phyloP scores from a whole-genome alignment of 2,113 vertebrate genomes.

The Peromyscus leucopus region DNA sequence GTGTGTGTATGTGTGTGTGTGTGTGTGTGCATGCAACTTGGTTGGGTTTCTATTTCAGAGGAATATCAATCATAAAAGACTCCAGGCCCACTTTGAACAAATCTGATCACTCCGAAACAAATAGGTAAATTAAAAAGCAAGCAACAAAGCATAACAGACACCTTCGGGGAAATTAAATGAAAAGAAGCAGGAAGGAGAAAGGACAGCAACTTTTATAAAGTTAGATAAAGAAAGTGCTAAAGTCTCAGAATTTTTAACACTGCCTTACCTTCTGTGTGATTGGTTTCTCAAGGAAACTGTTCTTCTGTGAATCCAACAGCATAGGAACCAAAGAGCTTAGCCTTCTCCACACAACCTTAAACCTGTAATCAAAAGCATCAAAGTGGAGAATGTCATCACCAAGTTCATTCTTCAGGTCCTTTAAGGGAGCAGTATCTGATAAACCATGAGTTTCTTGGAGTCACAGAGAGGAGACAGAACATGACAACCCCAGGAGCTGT shows the following conservation, averaged over 20 bases:
- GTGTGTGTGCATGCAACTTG: not conserved
- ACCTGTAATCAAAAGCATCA: not conserved
- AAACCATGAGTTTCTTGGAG: not conserved
- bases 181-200: conserved; percentile 26
- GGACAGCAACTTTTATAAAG: not conserved
- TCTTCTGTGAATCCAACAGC: not conserved
- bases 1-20: not conserved
- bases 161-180: conserved; percentile 37
- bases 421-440: not conserved
- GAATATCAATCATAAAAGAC: not conserved
- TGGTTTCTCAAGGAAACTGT: not conserved
- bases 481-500: not conserved
- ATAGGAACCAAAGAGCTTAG: not conserved
- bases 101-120: not conserved
- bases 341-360: not conserved
- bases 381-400: conserved; percentile 27
- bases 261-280: not conserved
- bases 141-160: not conserved
- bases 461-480: not conserved
- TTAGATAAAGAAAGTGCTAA: not conserved
- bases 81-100: conserved; percentile 2
- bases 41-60: conserved; percentile 26
- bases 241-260: conserved; percentile 26
- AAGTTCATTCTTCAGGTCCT: not conserved
- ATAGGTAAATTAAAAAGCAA: conserved; percentile 14